Evolutionary conservation across 2,797 vertebrate genomes (phyloP), one percentile per base, ranked within the genome.

Genomic region (Vireo griseus): DNA sequence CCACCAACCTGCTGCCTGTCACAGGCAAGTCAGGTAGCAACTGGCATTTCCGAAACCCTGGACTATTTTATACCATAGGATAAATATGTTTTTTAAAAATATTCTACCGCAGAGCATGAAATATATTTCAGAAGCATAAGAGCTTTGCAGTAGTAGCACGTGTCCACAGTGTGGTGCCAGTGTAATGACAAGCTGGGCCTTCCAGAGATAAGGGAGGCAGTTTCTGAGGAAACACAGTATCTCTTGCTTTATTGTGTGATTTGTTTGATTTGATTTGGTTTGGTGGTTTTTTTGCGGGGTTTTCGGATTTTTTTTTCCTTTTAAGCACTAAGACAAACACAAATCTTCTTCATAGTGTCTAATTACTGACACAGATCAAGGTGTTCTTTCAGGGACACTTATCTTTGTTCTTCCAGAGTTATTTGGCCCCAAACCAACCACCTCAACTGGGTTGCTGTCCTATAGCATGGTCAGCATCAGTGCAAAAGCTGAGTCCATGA

Each of bases 141-240:
- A 7, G 16, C 13, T 44, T 31, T 96, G 96, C 93, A 97, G 58
- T 93, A 57, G 73, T 29, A 66, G 5, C 2, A 42, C 48, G 15
- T 26, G 22, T 15, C 97, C 98, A 95, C 93, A 37, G 77, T 47
- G 91, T 96, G 97, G 97, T 52, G 93, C 90, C 79, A 67, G 63
- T 29, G 96, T 33, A 42, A 37, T 48, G 94, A 80, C 4, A 20
- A 86, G 85, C 44, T 29, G 52, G 42, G n/a, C 12, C 2, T 22
- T 26, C 16, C 5, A 1, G 2, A 4, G 0, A 26, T 11, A 10
- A 4, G 0, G 0, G 22, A 69, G 62, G 3, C 33, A 20, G 44
- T 8, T 47, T 11, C 62, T 26, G 47, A 71, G 42, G 29, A 20
- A 17, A 14, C 9, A 11, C 20, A 7, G 13, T 0, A 10, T 6